Conservation (phyloP, 2,797 vertebrate genomes). For the Brachyrhaphis roseni region DNA sequence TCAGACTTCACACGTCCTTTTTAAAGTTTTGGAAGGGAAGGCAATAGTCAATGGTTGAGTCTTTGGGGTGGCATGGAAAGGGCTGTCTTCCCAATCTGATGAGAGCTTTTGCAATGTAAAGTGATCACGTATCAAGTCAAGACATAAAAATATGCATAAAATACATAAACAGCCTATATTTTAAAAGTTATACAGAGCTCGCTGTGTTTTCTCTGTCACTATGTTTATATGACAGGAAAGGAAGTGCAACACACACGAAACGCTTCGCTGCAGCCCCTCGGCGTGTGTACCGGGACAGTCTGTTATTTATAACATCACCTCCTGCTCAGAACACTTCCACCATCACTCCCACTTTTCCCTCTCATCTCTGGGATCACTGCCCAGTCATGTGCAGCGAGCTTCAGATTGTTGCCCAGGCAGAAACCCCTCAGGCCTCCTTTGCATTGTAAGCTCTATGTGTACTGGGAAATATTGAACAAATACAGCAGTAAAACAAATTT, state of each 20-base stretch:
- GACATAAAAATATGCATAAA: background rate
- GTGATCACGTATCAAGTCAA: background rate
- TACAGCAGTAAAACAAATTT: background rate
- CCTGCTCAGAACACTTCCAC: constrained; percentile 42
- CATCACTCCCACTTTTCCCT: constrained; percentile 22
- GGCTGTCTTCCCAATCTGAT: background rate
- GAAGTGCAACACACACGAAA: background rate
- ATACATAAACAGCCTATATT: background rate
- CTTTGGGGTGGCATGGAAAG: background rate
- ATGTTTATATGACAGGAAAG: background rate
- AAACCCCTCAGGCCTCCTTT: constrained; percentile 8
- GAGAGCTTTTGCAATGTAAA: background rate
- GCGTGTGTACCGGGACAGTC: constrained; percentile 14
- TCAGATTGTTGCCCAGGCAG: constrained; percentile 38
- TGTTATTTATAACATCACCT: constrained; percentile 47
- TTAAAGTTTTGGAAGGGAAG: too few relatives aligned
- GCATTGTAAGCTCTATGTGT: constrained; percentile 21
- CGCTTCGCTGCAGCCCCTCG: background rate
- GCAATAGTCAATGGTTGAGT: too few relatives aligned
- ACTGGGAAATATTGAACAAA: background rate
- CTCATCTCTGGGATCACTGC: constrained; percentile 46
- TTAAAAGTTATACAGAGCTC: background rate
- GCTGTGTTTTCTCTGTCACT: background rate
- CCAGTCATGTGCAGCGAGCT: constrained; percentile 33
- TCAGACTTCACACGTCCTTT: too few relatives aligned